Conservation (phyloP, 2,888 invertebrate species). For the Endotricha flammealis region DNA sequence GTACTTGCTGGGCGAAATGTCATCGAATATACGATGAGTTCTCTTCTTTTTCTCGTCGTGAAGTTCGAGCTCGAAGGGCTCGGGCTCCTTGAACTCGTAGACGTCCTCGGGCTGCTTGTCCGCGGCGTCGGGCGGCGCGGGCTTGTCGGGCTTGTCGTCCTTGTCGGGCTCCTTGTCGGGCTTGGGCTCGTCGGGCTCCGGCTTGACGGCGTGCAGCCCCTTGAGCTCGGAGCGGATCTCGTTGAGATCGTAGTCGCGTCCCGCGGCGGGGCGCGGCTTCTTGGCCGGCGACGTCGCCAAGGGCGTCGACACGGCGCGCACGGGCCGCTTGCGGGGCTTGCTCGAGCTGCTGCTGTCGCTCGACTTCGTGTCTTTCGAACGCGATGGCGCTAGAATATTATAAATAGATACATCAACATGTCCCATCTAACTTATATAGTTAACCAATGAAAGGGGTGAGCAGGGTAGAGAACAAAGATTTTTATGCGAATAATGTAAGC, state of each 20-base stretch:
- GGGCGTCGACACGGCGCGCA: constrained; percentile 52
- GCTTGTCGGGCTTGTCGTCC: constrained; percentile 29
- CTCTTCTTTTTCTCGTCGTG: constrained; percentile 77
- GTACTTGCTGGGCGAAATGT: constrained; percentile 70
- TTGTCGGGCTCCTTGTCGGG: constrained; percentile 46
- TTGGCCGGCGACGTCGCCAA: constrained; percentile 54
- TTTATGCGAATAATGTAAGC: too few species aligned
- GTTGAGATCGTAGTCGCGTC: constrained; percentile 88
- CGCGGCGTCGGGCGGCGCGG: constrained; percentile 37
- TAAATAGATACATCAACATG: too few species aligned
- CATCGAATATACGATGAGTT: constrained; percentile 71
- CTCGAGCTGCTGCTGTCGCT: constrained; percentile 63
- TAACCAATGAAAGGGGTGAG: too few species aligned
- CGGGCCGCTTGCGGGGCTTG: constrained; percentile 61
- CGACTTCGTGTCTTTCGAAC: constrained; percentile 59
- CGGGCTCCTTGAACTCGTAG: constrained; percentile 93
- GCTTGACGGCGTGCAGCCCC: constrained; percentile 80
- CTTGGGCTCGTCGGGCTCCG: constrained; percentile 60
- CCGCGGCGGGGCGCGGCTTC: constrained; percentile 48
- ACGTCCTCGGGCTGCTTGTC: constrained; percentile 81
- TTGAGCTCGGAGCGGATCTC: constrained; percentile 91
- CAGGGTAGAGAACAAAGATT: too few species aligned
- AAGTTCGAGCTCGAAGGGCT: constrained; percentile 90
- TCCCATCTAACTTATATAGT: too few species aligned
- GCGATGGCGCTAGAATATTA: constrained; percentile 41